Evolutionary conservation across 2,797 vertebrate genomes (phyloP).

Genomic region (Gouania willdenowi): DNA sequence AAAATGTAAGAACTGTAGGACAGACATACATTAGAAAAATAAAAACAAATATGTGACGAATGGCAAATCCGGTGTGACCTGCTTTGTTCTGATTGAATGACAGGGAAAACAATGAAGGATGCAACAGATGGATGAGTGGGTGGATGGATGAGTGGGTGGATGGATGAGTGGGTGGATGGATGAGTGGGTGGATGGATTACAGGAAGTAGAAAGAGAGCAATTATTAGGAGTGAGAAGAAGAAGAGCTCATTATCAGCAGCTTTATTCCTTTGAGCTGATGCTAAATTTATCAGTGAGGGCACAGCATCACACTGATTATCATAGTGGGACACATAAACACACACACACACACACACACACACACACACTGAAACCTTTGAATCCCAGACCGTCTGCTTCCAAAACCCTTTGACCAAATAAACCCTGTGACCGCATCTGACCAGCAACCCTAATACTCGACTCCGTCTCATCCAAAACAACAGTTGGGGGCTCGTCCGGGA

Average conservation of each 20-base stretch:
- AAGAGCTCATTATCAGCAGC: constrained; percentile 4
- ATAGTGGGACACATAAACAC: background rate
- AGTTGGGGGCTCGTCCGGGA: too few relatives aligned
- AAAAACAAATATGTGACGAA: background rate
- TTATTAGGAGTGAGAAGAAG: background rate
- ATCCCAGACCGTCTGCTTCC: too few relatives aligned
- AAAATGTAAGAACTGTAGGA: too few relatives aligned
- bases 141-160: too few relatives aligned
- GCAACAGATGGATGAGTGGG: background rate
- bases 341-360: background rate
- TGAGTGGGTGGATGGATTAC: too few relatives aligned
- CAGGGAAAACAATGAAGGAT: background rate
- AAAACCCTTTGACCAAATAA: too few relatives aligned
- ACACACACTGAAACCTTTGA: background rate
- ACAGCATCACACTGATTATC: constrained; percentile 7
- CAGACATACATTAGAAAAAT: too few relatives aligned
- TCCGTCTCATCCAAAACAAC: background rate
- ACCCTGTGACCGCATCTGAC: too few relatives aligned
- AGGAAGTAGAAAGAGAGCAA: background rate
- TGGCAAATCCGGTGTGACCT: background rate
- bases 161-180: too few relatives aligned
- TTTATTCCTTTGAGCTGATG: background rate
- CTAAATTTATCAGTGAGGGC: constrained; percentile 13
- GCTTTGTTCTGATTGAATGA: too few relatives aligned
- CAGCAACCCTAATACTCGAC: too few relatives aligned